Conservation (phyloP, 2,888 invertebrate genomes). For the Brachynemurus nebulosus region DNA sequence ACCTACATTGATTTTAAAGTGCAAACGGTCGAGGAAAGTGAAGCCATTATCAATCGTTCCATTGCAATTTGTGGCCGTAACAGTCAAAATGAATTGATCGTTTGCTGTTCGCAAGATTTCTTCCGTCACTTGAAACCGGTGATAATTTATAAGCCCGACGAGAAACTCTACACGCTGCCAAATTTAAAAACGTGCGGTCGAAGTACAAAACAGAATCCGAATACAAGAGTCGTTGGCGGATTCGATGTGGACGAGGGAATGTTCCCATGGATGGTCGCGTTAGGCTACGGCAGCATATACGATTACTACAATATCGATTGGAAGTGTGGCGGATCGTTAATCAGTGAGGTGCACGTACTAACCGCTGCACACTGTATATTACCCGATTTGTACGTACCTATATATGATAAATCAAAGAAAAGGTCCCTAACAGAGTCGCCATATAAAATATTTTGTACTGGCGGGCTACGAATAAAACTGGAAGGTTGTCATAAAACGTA, state of each 20-base stretch:
- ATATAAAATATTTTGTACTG: too few species aligned
- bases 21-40: neutral
- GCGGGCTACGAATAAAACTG: too few species aligned
- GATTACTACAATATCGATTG: neutral
- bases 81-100: neutral
- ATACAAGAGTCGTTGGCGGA: neutral
- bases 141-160: neutral
- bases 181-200: neutral
- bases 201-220: neutral
- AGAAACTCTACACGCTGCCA: neutral
- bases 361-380: slow-evolving; percentile 91
- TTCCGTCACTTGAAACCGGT: neutral
- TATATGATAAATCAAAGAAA: too few species aligned
- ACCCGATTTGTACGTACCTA: slow-evolving; percentile 35
- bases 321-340: slow-evolving; percentile 71
- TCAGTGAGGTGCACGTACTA: slow-evolving; percentile 61
- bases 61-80: neutral
- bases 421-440: too few species aligned
- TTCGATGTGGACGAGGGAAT: neutral
- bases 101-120: neutral
- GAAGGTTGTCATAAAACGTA: too few species aligned
- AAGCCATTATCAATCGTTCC: neutral
- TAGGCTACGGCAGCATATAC: neutral
- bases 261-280: neutral
- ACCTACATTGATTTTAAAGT: neutral